Evolutionary conservation across 2,797 vertebrate species (phyloP), one percentile per base, ranked within the genome.

Genomic region (Naso thynnoides): DNA sequence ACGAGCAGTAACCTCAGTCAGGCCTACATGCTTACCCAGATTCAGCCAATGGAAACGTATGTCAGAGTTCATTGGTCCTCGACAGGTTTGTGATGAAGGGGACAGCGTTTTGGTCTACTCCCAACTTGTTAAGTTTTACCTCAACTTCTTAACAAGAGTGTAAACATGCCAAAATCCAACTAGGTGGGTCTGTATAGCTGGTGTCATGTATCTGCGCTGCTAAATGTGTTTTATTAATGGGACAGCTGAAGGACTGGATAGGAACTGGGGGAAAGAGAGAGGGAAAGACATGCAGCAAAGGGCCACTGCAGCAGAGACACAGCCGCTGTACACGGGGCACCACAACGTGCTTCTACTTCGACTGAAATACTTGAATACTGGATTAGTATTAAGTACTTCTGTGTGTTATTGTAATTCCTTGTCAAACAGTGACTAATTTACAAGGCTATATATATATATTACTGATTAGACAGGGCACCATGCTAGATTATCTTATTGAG

Each of bases 191-290:
- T 3, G 23, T 21, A 29, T 41, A 54, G 48, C 54, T 59, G 31
- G 16, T 45, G 45, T 33, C 21, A 26, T 38, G 48, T 18, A 41
- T 47, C 53, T 9, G 31, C 62, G 66, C 67, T 44, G 27, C 59
- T 48, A 52, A 47, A 70, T 29, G 29, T 59, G 27, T n/a, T 64
- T 39, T 8, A n/a, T n/a, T n/a, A n/a, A n/a, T n/a, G n/a, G n/a
- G n/a, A n/a, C n/a, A n/a, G n/a, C n/a, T n/a, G n/a, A n/a, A n/a
- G n/a, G n/a, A n/a, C n/a, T n/a, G n/a, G n/a, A n/a, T n/a, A n/a
- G n/a, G n/a, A n/a, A n/a, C n/a, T n/a, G n/a, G n/a, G n/a, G n/a
- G n/a, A n/a, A n/a, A n/a, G n/a, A n/a, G n/a, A n/a, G n/a, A n/a
- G n/a, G n/a, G n/a, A n/a, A n/a, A n/a, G n/a, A n/a, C n/a, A n/a